Evolutionary conservation across 2,797 vertebrate genomes (phyloP), one percentile per base, ranked within the genome.

Genomic region (Labeo calbasu): DNA sequence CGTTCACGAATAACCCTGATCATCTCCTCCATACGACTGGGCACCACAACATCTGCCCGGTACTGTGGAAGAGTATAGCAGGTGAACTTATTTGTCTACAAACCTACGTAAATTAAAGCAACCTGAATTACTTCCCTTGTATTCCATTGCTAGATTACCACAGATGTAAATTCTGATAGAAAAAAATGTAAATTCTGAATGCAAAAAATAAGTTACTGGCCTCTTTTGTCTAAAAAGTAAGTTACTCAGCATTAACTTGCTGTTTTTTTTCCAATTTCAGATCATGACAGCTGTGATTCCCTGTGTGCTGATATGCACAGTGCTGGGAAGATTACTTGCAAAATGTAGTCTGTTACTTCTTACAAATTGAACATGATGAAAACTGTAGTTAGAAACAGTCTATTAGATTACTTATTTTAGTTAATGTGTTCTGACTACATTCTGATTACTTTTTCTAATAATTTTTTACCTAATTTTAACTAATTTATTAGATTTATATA

Each of bases 11-110:
- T 92, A 0, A 95, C 95, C 36, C 21, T 89, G 15, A 86, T 92
- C 97, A 99, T 99, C 88, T 96, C 94, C 0, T 82, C 89, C 95
- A 99, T 94, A 53, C 96, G 94, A 0, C 90, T 89, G 0, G 97
- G 97, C 48, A 99, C 98, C 40, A 99, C 93, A 0, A 83, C 91
- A 83, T 96, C 93, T 0, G 97, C 96, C 0, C 98, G 96, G 86
- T 97, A 94, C 98, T 99, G 87, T 23, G 53, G 7, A 28, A 48
- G 17, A 55, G 14, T 23, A 85, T 75, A 51, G 50, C 13, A 36
- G 25, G 85, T 50, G 3, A 32, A 61, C 5, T 70, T 28, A 28
- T 43, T 46, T 71, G 28, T 23, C 43, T 36, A 66, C 23, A 63
- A 46, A 53, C 17, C 9, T 51, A 51, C 46, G 48, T 51, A 66